Percentiles rank a stretch among this genome's conserved stretches.
Conservation (phyloP, 2,113 vertebrate genomes). For the Azemiops feae region DNA sequence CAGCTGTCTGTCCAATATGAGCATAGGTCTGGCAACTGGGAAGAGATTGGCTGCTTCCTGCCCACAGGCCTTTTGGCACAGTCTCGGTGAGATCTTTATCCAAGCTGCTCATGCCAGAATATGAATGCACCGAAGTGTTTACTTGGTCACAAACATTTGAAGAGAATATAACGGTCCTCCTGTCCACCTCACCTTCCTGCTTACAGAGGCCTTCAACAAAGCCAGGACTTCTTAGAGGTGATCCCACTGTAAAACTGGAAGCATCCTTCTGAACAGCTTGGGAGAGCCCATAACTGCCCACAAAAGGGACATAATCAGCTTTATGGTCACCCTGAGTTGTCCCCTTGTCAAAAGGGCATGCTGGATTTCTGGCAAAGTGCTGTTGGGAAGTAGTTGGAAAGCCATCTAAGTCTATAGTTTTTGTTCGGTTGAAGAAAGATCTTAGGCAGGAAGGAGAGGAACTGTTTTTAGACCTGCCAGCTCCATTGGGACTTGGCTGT, state of each 20-base stretch:
- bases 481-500: conserved; percentile 74
- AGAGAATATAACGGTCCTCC: conserved; percentile 98
- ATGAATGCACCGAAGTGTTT: conserved; percentile 88
- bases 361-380: conserved; percentile 87
- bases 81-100: conserved; percentile 93
- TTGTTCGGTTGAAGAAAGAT: conserved; percentile 85
- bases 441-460: conserved; percentile 86
- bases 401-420: conserved; percentile 79
- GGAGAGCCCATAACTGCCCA: conserved; percentile 82
- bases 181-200: conserved; percentile 92
- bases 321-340: conserved; percentile 98
- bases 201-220: conserved; percentile 91
- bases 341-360: conserved; percentile 89
- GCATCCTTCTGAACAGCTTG: conserved; percentile 85
- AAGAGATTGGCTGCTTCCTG: conserved; percentile 88
- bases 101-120: conserved; percentile 86
- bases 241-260: conserved; percentile 82
- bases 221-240: conserved; percentile 84
- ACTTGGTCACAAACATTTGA: conserved; percentile 88
- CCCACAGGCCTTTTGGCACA: conserved; percentile 91
- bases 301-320: conserved; percentile 90
- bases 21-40: conserved; percentile 89
- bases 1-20: conserved; percentile 76
- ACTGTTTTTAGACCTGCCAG: conserved; percentile 79
- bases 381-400: conserved; percentile 86